phyloP scores from a whole-genome alignment of 2,888 invertebrate species.

The Ichneumoninae sp. region DNA sequence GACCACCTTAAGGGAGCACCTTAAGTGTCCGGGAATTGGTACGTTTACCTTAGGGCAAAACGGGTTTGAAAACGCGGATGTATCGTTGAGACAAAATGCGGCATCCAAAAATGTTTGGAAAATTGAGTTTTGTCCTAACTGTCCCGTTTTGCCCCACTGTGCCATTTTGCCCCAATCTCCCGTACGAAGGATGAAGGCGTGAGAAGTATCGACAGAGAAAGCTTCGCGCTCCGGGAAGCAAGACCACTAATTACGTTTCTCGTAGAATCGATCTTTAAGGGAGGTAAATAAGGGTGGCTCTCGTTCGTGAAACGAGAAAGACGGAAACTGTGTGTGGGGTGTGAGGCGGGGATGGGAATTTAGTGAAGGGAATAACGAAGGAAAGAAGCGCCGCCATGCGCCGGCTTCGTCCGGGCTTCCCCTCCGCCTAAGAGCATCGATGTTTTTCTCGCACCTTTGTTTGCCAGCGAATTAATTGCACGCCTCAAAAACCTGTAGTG shows the following conservation, averaged over 20 bases:
- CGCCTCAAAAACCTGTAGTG: not conserved
- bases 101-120: too few relatives aligned
- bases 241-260: conserved; percentile 75
- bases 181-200: not conserved
- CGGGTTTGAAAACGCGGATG: too few relatives aligned
- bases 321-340: not conserved
- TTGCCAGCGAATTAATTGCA: not conserved
- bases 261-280: conserved; percentile 74
- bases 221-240: conserved; percentile 58
- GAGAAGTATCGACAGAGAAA: conserved; percentile 2
- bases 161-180: too few relatives aligned
- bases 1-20: too few relatives aligned
- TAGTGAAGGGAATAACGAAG: not conserved
- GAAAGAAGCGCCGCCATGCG: not conserved
- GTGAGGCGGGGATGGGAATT: not conserved
- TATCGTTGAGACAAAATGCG: too few relatives aligned
- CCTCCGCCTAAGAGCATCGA: not conserved
- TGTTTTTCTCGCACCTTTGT: not conserved
- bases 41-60: too few relatives aligned
- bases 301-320: conserved; percentile 36
- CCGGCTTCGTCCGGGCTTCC: not conserved
- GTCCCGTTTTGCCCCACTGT: too few relatives aligned
- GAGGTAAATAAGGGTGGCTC: conserved; percentile 71
- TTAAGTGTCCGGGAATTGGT: too few relatives aligned
- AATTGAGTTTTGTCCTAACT: too few relatives aligned